A percentile compares a stretch with the other conserved stretches of the same genome.
Conservation (phyloP, 2,888 invertebrate genomes). For the Flexamia atlantica region DNA sequence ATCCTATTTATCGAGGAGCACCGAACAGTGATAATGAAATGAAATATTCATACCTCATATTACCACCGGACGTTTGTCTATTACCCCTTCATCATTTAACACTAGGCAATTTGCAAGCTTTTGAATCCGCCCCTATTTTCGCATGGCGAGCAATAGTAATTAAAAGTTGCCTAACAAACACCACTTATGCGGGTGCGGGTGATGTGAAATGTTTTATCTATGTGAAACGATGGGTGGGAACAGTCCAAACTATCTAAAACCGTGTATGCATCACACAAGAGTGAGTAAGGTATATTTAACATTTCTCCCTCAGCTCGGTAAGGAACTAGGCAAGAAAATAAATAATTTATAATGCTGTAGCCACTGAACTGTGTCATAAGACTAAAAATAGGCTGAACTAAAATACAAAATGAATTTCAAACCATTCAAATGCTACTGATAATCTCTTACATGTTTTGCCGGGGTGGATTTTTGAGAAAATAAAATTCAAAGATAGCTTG, state of each 20-base stretch:
- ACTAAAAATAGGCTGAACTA: no score
- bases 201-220: conserved; percentile 46
- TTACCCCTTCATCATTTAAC: conserved; percentile 49
- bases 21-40: conserved; percentile 23
- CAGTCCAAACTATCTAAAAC: conserved; percentile 21
- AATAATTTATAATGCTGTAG: no score
- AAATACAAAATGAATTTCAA: no score
- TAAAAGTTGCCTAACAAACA: conserved; percentile 56
- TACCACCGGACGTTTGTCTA: conserved; percentile 46
- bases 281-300: no score
- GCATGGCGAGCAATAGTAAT: conserved; percentile 53
- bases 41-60: conserved; percentile 46
- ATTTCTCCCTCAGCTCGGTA: no score
- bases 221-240: background rate
- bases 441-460: no score
- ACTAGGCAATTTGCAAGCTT: conserved; percentile 58
- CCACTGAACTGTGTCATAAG: no score
- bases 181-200: conserved; percentile 54
- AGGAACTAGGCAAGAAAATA: no score
- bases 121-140: conserved; percentile 54
- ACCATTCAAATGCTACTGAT: no score
- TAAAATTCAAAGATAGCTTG: no score
- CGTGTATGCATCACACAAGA: no score
- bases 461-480: no score
- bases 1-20: background rate